Evolutionary conservation across 2,797 vertebrate genomes (phyloP).

Genomic region (Hipposideros larvatus): DNA sequence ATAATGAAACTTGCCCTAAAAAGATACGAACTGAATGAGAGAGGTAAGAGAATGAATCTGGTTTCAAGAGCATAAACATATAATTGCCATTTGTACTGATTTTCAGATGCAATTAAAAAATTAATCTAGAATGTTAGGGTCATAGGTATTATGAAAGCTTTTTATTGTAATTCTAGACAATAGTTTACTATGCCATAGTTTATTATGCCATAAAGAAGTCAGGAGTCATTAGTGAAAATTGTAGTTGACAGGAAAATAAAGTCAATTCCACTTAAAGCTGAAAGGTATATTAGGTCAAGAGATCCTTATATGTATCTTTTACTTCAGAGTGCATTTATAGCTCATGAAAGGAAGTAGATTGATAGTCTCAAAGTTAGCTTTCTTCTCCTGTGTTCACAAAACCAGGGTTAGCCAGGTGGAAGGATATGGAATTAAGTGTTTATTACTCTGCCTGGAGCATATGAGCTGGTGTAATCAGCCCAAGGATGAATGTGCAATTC

Average conservation of each 20-base stretch:
- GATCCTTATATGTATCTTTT: slow-evolving; percentile 26
- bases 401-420: slow-evolving; percentile 50
- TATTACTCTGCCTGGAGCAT: slow-evolving; percentile 51
- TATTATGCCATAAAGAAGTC: slow-evolving; percentile 71
- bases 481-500: not conserved
- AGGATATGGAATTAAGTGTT: slow-evolving; percentile 63
- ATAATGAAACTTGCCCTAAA: slow-evolving; percentile 46
- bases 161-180: slow-evolving; percentile 75
- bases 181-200: slow-evolving; percentile 72
- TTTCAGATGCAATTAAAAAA: slow-evolving; percentile 80
- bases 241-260: slow-evolving; percentile 78
- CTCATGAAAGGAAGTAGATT: slow-evolving; percentile 65
- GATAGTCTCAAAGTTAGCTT: slow-evolving; percentile 70
- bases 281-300: slow-evolving; percentile 54
- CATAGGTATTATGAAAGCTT: slow-evolving; percentile 77
- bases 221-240: slow-evolving; percentile 75
- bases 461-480: not conserved
- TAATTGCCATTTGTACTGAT: slow-evolving; percentile 76
- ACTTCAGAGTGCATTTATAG: slow-evolving; percentile 66
- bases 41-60: not conserved
- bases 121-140: slow-evolving; percentile 74
- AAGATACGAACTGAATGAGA: slow-evolving; percentile 16
- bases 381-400: slow-evolving; percentile 60
- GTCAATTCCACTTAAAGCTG: slow-evolving; percentile 69
- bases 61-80: slow-evolving; percentile 67